Evolutionary conservation across 2,888 invertebrate genomes (phyloP).

Genomic region (Suillia variegata): DNA sequence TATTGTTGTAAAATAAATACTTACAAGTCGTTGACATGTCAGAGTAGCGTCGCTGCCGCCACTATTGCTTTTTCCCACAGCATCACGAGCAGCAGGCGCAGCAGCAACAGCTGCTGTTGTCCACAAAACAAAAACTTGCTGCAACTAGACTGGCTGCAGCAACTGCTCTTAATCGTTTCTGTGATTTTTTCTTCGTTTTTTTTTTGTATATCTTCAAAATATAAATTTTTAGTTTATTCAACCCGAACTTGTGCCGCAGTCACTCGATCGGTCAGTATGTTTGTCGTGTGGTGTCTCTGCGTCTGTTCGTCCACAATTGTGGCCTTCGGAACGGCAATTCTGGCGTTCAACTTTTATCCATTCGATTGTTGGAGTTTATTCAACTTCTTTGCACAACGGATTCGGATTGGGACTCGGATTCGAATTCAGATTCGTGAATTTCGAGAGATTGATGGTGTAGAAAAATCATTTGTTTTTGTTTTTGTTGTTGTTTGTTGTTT

Average conservation of each 20-base stretch:
- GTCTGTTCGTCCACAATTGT: conserved; percentile 32
- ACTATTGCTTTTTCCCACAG: background rate
- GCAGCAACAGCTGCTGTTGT: too few relatives aligned
- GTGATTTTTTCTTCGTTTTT: background rate
- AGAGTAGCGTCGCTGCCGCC: background rate
- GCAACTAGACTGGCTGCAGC: too few relatives aligned
- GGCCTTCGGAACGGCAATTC: conserved; percentile 56
- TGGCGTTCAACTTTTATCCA: conserved; percentile 50
- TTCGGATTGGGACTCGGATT: background rate
- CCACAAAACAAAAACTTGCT: too few relatives aligned
- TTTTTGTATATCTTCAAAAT: conserved; percentile 35
- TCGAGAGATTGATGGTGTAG: too few relatives aligned
- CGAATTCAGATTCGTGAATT: too few relatives aligned
- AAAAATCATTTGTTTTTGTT: too few relatives aligned
- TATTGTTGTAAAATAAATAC: background rate
- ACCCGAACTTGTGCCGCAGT: conserved; percentile 41
- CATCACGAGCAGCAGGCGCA: too few relatives aligned
- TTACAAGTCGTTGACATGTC: background rate
- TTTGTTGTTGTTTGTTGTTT: too few relatives aligned
- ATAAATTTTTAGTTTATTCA: conserved; percentile 49
- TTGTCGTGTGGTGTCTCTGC: background rate
- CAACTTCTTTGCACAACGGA: conserved; percentile 39
- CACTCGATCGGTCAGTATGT: background rate
- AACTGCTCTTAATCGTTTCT: background rate
- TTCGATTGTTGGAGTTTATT: conserved; percentile 50